phyloP scores from a whole-genome alignment of 2,113 vertebrate species.

The Lophochroa leadbeateri region DNA sequence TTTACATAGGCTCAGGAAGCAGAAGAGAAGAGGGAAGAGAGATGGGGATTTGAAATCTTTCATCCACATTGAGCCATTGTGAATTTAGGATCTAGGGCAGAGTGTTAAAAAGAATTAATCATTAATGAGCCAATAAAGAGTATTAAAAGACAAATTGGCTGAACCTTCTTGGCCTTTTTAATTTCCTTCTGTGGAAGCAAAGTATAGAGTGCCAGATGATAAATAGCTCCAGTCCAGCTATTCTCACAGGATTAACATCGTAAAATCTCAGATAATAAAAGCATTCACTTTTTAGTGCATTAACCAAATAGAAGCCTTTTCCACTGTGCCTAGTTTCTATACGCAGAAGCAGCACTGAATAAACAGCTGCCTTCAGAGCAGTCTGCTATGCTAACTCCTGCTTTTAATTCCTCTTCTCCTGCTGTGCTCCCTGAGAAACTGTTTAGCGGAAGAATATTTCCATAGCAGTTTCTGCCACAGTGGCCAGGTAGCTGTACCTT shows the following conservation, averaged over 20 bases:
- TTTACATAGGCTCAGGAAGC: not conserved
- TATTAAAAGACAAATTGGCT: conserved; percentile 70
- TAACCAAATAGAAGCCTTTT: not conserved
- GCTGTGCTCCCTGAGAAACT: not conserved
- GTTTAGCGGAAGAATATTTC: not conserved
- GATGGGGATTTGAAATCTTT: conserved; percentile 23
- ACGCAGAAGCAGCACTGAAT: not conserved
- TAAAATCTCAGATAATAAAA: conserved; percentile 21
- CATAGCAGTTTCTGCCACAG: not conserved
- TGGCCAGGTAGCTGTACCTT: not conserved
- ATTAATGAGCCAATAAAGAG: conserved; percentile 70
- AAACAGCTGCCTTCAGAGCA: not conserved
- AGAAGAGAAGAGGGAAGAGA: not conserved
- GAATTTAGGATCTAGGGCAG: conserved; percentile 65
- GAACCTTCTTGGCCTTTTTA: conserved; percentile 52
- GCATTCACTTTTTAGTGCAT: not conserved
- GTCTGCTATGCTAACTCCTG: not conserved
- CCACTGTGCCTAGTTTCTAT: not conserved
- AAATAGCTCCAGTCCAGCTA: not conserved
- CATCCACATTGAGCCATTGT: conserved; percentile 38
- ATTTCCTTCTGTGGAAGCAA: conserved; percentile 54
- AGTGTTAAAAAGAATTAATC: conserved; percentile 68
- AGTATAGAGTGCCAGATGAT: conserved; percentile 38
- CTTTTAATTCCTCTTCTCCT: not conserved
- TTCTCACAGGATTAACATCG: conserved; percentile 12